These are phyloP conservation scores for Papilio polyxenes DNA, from an alignment of 1,140 invertebrate genomes.

Conservation along the genomic window DNA sequence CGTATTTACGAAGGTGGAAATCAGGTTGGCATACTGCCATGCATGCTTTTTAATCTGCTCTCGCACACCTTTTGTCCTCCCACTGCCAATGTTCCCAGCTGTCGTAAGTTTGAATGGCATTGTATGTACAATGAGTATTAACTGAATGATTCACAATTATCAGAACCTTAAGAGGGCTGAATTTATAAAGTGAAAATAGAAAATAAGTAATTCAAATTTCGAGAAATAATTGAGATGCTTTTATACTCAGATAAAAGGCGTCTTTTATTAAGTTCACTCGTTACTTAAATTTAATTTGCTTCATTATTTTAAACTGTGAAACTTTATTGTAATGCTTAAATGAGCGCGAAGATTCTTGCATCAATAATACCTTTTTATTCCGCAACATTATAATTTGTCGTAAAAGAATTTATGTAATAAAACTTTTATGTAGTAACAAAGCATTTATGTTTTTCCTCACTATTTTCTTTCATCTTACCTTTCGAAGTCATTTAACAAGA, in stretches of 20 bases:
- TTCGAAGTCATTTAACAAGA: not conserved
- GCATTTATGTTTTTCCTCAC: not conserved
- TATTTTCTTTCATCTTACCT: not conserved
- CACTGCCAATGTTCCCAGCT: not conserved
- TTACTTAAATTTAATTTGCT: not conserved
- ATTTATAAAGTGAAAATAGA: not conserved
- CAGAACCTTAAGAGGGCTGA: not conserved
- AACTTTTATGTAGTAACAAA: not conserved
- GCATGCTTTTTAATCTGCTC: not conserved
- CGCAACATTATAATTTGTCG: not conserved
- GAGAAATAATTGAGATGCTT: constrained; percentile 1
- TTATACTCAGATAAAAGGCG: constrained; percentile 12
- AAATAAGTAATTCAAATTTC: constrained; percentile 12
- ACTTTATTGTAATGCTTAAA: not conserved
- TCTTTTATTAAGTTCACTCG: constrained; percentile 19
- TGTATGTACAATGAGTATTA: not conserved
- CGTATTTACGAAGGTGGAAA: no score
- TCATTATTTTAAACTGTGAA: constrained; percentile 1
- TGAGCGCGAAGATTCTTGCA: not conserved
- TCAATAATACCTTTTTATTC: not conserved
- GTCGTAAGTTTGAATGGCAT: not conserved
- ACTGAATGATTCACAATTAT: not conserved
- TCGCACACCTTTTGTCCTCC: not conserved
- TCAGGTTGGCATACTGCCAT: no score
- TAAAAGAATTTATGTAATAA: not conserved